Conservation (phyloP, 2,113 vertebrate species). For the Nerophis lumbriciformis region DNA sequence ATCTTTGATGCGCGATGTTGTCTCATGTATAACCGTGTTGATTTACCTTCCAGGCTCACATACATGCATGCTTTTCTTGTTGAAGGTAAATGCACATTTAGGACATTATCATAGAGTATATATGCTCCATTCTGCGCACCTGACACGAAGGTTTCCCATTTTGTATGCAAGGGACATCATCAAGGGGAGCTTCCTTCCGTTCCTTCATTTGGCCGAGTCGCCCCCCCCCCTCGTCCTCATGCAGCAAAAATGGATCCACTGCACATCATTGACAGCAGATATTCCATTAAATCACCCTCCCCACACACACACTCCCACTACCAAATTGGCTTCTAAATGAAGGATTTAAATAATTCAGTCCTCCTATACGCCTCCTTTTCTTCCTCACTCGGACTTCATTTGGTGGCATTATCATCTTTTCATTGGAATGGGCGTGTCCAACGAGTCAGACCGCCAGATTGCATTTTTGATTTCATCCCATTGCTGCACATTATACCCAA, state of each 20-base stretch:
- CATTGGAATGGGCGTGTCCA: constrained; percentile 24
- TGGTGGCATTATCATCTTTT: constrained; percentile 49
- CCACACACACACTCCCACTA: constrained; percentile 27
- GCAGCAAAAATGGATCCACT: constrained; percentile 57
- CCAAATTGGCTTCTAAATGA: constrained; percentile 74
- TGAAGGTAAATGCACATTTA: no score
- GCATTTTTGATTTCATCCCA: neutral
- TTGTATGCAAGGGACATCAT: neutral
- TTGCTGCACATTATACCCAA: neutral
- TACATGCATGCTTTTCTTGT: no score
- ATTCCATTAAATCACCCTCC: constrained; percentile 65
- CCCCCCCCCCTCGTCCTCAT: neutral
- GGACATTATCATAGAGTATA: no score
- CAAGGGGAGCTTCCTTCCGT: neutral
- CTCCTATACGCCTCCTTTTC: constrained; percentile 52
- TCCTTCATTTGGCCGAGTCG: neutral
- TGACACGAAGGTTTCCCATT: no score
- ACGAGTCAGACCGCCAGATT: constrained; percentile 4
- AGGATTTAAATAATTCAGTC: constrained; percentile 71
- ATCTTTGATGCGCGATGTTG: no score
- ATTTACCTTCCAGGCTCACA: no score
- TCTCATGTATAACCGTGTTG: no score
- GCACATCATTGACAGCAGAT: constrained; percentile 58
- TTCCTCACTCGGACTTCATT: constrained; percentile 40
- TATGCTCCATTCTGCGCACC: neutral